Conservation (phyloP, 2,113 vertebrate genomes). For the Felis chaus region DNA sequence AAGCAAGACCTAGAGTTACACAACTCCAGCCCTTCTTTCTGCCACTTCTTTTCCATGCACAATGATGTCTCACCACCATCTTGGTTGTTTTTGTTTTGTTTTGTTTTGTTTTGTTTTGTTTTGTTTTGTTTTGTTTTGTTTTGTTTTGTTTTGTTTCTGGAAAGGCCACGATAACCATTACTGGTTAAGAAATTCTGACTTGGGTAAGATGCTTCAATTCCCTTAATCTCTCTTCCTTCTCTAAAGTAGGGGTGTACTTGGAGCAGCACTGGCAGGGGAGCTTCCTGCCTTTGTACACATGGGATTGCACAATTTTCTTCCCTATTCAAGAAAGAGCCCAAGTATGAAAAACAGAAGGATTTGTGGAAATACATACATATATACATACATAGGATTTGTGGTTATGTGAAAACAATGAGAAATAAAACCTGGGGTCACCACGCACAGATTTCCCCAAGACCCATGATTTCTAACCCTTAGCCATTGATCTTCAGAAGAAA, state of each 20-base stretch:
- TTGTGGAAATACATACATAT: background rate
- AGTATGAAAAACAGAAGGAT: background rate
- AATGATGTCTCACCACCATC: background rate
- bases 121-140: too few species aligned
- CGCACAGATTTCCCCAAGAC: background rate
- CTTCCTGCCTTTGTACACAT: background rate
- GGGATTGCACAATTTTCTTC: background rate
- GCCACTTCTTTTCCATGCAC: background rate
- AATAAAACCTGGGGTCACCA: background rate
- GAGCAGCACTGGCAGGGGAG: background rate
- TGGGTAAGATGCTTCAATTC: background rate
- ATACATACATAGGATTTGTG: background rate
- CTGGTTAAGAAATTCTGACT: background rate
- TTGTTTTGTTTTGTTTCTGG: background rate
- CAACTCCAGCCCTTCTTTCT: background rate
- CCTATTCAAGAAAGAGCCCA: background rate
- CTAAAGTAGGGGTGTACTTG: background rate
- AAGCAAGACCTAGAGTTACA: background rate
- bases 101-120: background rate
- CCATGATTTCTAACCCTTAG: background rate
- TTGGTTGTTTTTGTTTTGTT: background rate
- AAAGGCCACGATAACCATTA: background rate
- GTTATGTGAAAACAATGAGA: background rate
- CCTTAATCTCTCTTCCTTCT: background rate
- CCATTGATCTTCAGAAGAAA: background rate